Percentiles rank a stretch among this genome's conserved stretches.
Conservation (phyloP, 2,113 vertebrate genomes). For the Phaethon lepturus region DNA sequence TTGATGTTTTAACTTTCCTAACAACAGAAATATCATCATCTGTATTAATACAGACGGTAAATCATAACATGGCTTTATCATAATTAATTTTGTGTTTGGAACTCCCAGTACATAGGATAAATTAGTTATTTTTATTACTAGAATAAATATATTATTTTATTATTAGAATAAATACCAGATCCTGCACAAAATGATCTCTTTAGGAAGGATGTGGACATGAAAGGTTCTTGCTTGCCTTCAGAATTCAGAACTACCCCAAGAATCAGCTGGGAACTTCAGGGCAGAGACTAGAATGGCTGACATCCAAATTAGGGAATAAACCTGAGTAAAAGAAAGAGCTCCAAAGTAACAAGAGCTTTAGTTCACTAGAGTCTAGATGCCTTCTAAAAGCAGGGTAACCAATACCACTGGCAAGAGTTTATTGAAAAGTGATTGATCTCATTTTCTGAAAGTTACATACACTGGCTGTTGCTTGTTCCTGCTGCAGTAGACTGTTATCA, state of each 20-base stretch:
- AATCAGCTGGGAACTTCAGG: background rate
- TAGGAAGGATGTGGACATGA: background rate
- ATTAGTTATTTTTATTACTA: background rate
- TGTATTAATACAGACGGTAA: background rate
- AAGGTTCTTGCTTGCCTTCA: background rate
- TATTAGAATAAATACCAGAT: too few species aligned
- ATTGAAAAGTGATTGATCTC: accelerated
- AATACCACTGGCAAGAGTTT: background rate
- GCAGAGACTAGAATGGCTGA: background rate
- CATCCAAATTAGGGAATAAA: background rate
- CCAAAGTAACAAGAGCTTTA: background rate
- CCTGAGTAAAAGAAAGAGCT: background rate
- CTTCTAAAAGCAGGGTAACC: background rate
- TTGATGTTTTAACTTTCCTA: background rate
- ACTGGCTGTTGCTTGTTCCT: background rate
- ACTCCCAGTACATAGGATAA: background rate
- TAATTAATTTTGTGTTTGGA: background rate
- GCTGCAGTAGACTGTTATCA: background rate
- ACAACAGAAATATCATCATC: background rate
- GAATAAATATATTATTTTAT: too few species aligned
- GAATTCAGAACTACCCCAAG: background rate
- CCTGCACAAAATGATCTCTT: background rate
- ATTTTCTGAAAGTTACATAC: background rate
- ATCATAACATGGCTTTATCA: background rate
- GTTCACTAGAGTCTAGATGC: background rate